phyloP scores from a whole-genome alignment of 2,113 vertebrate species.

The Macrotis lagotis region DNA sequence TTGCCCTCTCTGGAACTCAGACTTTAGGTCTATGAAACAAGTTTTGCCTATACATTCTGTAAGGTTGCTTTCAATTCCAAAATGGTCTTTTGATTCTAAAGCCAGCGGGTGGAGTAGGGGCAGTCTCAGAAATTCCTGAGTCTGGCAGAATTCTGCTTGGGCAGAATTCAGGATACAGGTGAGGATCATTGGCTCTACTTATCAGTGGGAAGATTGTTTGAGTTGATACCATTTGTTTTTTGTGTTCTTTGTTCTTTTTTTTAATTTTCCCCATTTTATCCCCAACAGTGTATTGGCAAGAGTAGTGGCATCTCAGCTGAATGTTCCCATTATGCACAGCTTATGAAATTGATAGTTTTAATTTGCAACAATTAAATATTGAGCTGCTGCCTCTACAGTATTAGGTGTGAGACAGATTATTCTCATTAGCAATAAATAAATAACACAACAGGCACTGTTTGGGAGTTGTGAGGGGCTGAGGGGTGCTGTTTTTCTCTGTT shows the following conservation, averaged over 20 bases:
- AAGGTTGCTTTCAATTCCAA: neutral
- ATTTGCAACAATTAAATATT: neutral
- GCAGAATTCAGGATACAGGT: neutral
- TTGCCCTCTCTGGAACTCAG: neutral
- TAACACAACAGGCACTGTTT: neutral
- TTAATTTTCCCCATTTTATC: neutral
- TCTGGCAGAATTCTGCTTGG: conserved; percentile 18
- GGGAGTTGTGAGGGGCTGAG: neutral
- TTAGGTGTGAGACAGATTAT: neutral
- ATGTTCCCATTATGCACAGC: neutral
- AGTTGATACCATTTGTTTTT: neutral
- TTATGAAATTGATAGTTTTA: neutral
- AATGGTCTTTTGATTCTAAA: neutral
- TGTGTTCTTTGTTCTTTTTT: neutral
- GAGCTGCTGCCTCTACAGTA: neutral
- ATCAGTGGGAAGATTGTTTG: neutral
- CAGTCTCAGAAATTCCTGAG: neutral
- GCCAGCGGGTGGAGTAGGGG: neutral
- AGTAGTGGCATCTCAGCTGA: neutral
- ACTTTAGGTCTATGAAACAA: neutral
- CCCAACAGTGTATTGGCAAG: neutral
- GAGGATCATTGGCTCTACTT: neutral
- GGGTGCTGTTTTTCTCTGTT: neutral
- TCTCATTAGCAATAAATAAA: neutral
- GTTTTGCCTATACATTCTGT: neutral